Evolutionary conservation across 2,113 vertebrate genomes (phyloP).

Genomic region (human): DNA sequence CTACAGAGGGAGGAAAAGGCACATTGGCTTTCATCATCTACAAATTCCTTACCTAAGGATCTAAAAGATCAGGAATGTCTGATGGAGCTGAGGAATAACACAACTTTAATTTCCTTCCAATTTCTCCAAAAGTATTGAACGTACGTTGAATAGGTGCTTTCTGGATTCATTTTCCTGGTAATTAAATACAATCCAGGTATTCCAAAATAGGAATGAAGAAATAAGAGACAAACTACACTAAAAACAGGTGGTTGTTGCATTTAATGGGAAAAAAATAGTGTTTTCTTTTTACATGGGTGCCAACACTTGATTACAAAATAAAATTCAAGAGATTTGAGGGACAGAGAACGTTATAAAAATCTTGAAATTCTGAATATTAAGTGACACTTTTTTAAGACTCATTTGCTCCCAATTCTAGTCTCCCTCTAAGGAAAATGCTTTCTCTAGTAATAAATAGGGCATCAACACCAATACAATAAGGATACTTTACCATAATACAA

Average conservation of each 20-base stretch:
- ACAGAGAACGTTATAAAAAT: neutral
- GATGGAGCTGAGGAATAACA: neutral
- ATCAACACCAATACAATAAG: neutral
- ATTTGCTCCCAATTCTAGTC: neutral
- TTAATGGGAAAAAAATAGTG: neutral
- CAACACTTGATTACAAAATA: neutral
- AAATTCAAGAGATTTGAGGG: neutral
- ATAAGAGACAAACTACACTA: neutral
- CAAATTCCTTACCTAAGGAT: neutral
- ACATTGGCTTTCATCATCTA: neutral
- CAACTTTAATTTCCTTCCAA: slow-evolving; percentile 41
- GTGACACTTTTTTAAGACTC: neutral
- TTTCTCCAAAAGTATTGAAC: neutral
- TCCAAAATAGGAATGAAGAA: slow-evolving; percentile 30
- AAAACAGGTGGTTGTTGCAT: neutral
- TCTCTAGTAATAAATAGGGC: slow-evolving; percentile 19
- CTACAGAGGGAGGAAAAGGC: slow-evolving; percentile 75
- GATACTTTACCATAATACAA: neutral
- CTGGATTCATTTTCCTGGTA: neutral
- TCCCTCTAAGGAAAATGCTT: neutral
- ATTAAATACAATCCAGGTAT: neutral
- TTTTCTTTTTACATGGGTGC: neutral
- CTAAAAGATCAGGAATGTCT: neutral
- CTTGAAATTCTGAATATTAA: neutral
- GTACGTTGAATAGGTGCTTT: neutral